Conservation (phyloP, 2,113 vertebrate genomes). For the Lamprotornis superbus region DNA sequence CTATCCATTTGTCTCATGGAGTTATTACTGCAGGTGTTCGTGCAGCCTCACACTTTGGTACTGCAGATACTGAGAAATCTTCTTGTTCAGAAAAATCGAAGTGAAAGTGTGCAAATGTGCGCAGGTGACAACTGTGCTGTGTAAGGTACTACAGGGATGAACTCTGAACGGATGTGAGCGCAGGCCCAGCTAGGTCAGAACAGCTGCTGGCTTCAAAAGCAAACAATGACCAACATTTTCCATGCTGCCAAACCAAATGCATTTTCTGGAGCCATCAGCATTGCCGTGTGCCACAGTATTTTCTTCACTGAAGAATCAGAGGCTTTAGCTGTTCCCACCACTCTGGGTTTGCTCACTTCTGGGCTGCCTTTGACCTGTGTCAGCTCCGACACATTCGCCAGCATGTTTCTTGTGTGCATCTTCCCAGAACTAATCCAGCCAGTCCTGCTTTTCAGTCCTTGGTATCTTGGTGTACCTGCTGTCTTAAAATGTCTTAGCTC, state of each 20-base stretch:
- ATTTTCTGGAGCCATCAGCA: not conserved
- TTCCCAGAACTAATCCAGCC: not conserved
- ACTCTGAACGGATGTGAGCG: rapidly evolving
- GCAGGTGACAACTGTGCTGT: rapidly evolving
- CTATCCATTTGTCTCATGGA: not conserved
- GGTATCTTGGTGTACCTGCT: not conserved
- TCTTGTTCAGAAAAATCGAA: not conserved
- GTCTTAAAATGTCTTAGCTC: not conserved
- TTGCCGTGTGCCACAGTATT: not conserved
- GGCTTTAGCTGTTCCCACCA: not conserved
- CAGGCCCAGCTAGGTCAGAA: not conserved
- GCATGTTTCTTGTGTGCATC: not conserved
- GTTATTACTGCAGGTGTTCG: not conserved
- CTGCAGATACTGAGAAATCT: not conserved
- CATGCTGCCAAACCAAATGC: not conserved
- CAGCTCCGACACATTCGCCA: not conserved
- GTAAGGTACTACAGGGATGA: not conserved
- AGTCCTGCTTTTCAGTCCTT: not conserved
- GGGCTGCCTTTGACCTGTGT: not conserved
- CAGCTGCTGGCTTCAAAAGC: not conserved
- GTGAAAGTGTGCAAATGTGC: not conserved
- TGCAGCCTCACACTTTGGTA: not conserved
- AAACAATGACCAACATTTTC: not conserved
- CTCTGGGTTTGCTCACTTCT: not conserved
- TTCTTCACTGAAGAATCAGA: not conserved